phyloP scores from a whole-genome alignment of 2,113 vertebrate species.

The Oreochromis tanganicae region DNA sequence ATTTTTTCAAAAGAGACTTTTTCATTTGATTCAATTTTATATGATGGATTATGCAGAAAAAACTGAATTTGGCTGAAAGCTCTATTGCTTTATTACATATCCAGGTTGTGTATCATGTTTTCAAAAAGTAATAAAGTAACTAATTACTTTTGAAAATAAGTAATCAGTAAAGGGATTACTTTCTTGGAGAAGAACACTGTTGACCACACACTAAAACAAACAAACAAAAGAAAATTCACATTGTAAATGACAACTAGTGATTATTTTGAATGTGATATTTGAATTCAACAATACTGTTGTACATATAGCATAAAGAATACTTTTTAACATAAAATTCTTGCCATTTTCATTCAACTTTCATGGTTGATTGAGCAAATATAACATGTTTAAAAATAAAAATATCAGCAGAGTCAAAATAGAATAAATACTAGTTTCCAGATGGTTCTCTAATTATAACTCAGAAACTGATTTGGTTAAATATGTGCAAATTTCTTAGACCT shows the following conservation, averaged over 20 bases:
- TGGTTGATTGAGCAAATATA: neutral
- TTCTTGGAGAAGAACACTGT: neutral
- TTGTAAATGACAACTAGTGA: neutral
- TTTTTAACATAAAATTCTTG: neutral
- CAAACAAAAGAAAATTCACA: neutral
- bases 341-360: neutral
- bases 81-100: neutral
- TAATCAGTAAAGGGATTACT: neutral
- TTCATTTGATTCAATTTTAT: neutral
- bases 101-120: neutral
- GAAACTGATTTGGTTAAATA: neutral
- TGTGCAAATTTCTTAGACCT: fast-evolving
- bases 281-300: fast-evolving
- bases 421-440: neutral
- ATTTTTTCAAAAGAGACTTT: neutral
- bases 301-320: neutral
- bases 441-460: neutral
- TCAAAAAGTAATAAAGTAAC: neutral
- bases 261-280: neutral
- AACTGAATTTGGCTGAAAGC: fast-evolving
- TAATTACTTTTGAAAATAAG: neutral
- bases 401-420: neutral
- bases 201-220: neutral
- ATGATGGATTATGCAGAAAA: neutral
- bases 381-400: neutral